A percentile compares a stretch with the other conserved stretches of the same genome.
phyloP scores from a whole-genome alignment of 2,113 vertebrate genomes.

The Mesitornis unicolor region DNA sequence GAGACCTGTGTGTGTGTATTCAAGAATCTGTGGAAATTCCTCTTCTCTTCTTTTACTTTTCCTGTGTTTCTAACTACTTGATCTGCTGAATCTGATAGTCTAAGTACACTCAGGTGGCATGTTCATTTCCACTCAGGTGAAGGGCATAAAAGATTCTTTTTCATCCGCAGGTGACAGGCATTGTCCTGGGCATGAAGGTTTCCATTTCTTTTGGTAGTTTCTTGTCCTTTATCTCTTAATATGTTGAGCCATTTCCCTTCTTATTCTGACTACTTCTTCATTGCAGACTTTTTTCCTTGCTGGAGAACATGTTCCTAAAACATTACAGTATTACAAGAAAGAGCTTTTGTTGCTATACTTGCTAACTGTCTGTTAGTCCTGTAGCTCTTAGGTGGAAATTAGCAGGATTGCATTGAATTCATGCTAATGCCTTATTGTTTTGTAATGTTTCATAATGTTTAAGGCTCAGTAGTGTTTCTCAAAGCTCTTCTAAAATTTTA shows the following conservation, averaged over 20 bases:
- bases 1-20: rapidly evolving
- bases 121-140: not conserved
- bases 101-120: rapidly evolving
- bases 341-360: not conserved
- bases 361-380: not conserved
- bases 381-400: not conserved
- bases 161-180: not conserved
- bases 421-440: not conserved
- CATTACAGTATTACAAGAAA: not conserved
- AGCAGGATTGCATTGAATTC: not conserved
- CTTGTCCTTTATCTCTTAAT: not conserved
- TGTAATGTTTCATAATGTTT: not conserved
- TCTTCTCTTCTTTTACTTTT: not conserved
- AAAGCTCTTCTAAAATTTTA: not conserved
- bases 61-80: not conserved
- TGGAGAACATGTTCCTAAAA: not conserved
- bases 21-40: not conserved
- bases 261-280: not conserved
- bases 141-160: not conserved
- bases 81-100: not conserved
- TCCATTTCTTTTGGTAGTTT: not conserved
- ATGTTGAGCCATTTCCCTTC: not conserved
- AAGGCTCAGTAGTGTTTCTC: not conserved
- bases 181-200: not conserved
- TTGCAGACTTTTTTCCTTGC: not conserved